Percentiles rank a stretch among this genome's conserved stretches.
These are phyloP conservation scores for Pimpla rufipes DNA, from an alignment of 2,888 invertebrate genomes.

Conservation along the genomic window DNA sequence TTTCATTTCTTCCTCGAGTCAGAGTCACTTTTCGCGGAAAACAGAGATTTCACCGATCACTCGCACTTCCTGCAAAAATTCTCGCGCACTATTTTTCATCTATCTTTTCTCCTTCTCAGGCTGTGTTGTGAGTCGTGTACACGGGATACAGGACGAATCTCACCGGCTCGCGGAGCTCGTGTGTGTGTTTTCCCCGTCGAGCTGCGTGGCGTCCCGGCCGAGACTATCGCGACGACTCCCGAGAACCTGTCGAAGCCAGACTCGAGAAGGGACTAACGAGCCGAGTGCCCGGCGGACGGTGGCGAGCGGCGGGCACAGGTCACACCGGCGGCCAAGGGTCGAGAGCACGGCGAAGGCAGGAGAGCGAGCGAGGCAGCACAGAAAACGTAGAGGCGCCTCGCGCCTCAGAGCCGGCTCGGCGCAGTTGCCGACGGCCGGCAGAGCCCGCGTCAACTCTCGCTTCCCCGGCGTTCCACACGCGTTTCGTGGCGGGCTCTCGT, in stretches of 20 bases:
- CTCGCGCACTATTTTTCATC: not conserved
- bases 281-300: conserved; percentile 21
- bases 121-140: no score
- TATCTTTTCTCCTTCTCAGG: no score
- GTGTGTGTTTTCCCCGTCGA: not conserved
- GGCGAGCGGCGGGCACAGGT: conserved; percentile 23
- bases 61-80: conserved; percentile 12
- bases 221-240: not conserved
- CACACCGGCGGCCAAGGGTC: conserved; percentile 9
- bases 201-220: no score
- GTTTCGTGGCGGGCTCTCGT: conserved; percentile 40
- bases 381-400: conserved; percentile 28
- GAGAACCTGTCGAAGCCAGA: conserved; percentile 42
- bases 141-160: no score
- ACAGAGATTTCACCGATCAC: conserved; percentile 7
- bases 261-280: conserved; percentile 49
- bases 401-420: conserved; percentile 61
- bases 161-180: conserved; percentile 30
- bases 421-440: conserved; percentile 64
- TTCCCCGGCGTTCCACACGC: conserved; percentile 14
- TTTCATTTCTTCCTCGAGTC: conserved; percentile 26
- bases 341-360: not conserved
- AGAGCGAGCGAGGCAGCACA: not conserved
- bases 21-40: conserved; percentile 34
- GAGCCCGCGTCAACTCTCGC: conserved; percentile 54